phyloP scores from a whole-genome alignment of 2,888 invertebrate genomes.

The Lycia hirtaria region DNA sequence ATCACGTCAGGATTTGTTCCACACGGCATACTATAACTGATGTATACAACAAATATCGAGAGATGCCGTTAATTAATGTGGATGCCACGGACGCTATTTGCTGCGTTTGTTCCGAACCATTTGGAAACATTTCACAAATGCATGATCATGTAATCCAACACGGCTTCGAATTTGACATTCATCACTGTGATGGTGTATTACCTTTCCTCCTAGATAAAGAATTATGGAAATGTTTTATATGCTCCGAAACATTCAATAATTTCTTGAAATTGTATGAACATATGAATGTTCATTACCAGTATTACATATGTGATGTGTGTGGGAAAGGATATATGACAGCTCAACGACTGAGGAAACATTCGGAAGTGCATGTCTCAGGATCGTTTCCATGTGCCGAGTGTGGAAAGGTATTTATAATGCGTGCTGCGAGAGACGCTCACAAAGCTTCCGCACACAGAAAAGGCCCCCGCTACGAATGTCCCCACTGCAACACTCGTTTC shows the following conservation, averaged over 20 bases:
- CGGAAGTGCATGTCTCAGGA: constrained; percentile 72
- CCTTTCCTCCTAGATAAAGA: constrained; percentile 72
- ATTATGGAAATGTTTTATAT: constrained; percentile 72
- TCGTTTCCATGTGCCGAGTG: constrained; percentile 74
- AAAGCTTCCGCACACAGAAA: constrained; percentile 70
- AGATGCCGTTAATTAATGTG: constrained; percentile 76
- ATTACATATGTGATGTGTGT: constrained; percentile 76
- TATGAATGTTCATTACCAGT: constrained; percentile 77
- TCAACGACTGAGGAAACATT: constrained; percentile 72
- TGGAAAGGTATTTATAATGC: constrained; percentile 66
- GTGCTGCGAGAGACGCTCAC: constrained; percentile 72
- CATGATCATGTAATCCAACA: constrained; percentile 67
- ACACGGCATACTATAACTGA: constrained; percentile 63
- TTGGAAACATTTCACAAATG: constrained; percentile 59
- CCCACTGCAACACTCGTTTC: constrained; percentile 72
- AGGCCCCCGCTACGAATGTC: constrained; percentile 73
- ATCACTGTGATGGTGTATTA: constrained; percentile 72
- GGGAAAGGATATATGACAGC: constrained; percentile 80
- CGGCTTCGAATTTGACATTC: constrained; percentile 59
- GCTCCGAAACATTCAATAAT: constrained; percentile 69
- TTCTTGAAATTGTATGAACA: constrained; percentile 78
- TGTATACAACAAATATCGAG: constrained; percentile 76
- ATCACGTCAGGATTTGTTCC: constrained; percentile 65
- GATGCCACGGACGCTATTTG: constrained; percentile 69
- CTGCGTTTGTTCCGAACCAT: constrained; percentile 59